A percentile compares a stretch with the other conserved stretches of the same genome.
phyloP scores from a whole-genome alignment of 2,888 invertebrate species.

The Lycophotia porphyrea region DNA sequence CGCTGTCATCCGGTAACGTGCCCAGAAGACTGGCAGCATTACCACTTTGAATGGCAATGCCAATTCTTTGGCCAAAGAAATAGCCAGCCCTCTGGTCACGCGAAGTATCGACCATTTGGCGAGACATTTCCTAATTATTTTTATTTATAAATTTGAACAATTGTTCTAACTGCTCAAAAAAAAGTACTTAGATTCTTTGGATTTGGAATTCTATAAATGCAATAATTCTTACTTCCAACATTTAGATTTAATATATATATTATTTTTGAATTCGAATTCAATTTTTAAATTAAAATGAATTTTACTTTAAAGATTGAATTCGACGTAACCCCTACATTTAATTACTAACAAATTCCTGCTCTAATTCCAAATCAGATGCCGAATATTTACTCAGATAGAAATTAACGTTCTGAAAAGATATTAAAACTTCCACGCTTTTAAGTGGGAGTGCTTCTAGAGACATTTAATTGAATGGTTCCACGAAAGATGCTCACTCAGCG shows the following conservation, averaged over 20 bases:
- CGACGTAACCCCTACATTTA: neutral
- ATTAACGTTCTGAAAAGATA: slow-evolving; percentile 42
- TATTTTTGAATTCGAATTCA: no score
- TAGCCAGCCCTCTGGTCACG: neutral
- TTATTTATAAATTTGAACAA: no score
- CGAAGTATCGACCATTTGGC: neutral
- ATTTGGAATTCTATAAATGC: no score
- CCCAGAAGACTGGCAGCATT: no score
- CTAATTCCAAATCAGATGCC: slow-evolving; percentile 3
- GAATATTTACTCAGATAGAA: slow-evolving; percentile 21
- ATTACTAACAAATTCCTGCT: neutral
- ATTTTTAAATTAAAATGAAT: neutral
- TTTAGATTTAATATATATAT: neutral
- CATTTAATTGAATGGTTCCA: slow-evolving; percentile 71
- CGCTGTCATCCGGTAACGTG: no score
- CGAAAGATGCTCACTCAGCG: slow-evolving; percentile 57
- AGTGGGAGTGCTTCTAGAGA: slow-evolving; percentile 56
- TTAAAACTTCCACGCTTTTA: slow-evolving; percentile 56
- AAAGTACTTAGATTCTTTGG: no score
- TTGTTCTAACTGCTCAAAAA: no score
- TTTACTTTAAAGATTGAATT: neutral
- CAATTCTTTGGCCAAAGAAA: neutral
- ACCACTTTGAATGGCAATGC: neutral
- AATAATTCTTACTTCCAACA: neutral
- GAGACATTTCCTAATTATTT: no score